Conservation (phyloP, 2,888 invertebrate species). For the Euproctis similis region DNA sequence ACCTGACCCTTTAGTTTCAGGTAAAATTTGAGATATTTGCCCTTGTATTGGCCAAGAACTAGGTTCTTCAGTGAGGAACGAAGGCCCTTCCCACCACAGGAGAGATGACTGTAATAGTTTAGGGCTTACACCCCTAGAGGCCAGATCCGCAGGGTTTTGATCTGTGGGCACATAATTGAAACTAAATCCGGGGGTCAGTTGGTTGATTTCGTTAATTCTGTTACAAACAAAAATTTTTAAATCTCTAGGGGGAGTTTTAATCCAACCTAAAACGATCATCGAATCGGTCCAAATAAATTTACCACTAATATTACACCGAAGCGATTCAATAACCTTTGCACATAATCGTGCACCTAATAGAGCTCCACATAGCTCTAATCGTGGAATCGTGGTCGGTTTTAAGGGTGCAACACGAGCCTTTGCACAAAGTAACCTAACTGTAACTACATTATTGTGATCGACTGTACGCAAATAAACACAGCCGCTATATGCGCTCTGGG, state of each 20-base stretch:
- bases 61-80: not conserved
- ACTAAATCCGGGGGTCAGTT: not conserved
- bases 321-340: slow-evolving; percentile 1
- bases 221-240: not conserved
- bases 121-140: not conserved
- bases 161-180: not conserved
- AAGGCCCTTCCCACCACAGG: not conserved
- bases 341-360: slow-evolving; percentile 6
- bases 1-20: slow-evolving; percentile 1
- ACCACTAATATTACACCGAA: not conserved
- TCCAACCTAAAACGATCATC: not conserved
- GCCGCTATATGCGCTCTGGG: not conserved
- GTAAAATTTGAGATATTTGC: not conserved
- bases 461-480: not conserved
- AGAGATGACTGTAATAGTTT: not conserved
- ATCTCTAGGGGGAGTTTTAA: not conserved
- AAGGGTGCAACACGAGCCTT: slow-evolving; percentile 17
- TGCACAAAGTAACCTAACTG: slow-evolving; percentile 10
- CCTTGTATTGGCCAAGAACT: not conserved
- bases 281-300: not conserved
- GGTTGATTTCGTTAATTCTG: not conserved
- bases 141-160: not conserved
- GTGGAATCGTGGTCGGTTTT: slow-evolving; percentile 15
- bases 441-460: not conserved
- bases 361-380: slow-evolving; percentile 10